Conservation (phyloP, 2,888 invertebrate genomes). For the Holacanthella duospinosa region DNA sequence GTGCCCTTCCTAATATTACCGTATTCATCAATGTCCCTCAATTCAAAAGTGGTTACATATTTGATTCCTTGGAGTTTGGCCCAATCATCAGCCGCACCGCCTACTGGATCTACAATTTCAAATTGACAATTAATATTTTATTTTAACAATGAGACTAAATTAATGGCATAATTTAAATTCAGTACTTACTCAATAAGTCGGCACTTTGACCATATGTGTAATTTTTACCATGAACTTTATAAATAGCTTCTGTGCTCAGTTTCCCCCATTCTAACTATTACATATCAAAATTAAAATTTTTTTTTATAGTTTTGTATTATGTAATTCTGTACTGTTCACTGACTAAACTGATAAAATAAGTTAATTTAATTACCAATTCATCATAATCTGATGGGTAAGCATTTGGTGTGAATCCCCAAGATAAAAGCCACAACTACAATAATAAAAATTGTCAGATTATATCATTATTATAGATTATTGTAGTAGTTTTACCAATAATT, state of each 20-base stretch:
- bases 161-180: neutral
- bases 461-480: no score
- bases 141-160: no score
- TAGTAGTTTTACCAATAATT: neutral
- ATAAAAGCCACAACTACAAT: neutral
- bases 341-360: no score
- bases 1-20: neutral
- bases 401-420: neutral
- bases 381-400: neutral
- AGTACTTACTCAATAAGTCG: neutral
- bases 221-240: neutral
- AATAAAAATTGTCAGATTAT: no score
- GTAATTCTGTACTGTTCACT: neutral
- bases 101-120: neutral
- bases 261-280: neutral
- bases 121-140: neutral
- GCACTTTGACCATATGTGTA: neutral
- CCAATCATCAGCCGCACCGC: neutral
- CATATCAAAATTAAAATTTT: neutral
- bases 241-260: neutral
- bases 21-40: neutral
- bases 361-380: neutral
- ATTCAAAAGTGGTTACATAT: neutral
- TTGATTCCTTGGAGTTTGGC: neutral
- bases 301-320: neutral